phyloP scores from a whole-genome alignment of 2,888 invertebrate genomes.

The Caenorhabditis sp. region DNA sequence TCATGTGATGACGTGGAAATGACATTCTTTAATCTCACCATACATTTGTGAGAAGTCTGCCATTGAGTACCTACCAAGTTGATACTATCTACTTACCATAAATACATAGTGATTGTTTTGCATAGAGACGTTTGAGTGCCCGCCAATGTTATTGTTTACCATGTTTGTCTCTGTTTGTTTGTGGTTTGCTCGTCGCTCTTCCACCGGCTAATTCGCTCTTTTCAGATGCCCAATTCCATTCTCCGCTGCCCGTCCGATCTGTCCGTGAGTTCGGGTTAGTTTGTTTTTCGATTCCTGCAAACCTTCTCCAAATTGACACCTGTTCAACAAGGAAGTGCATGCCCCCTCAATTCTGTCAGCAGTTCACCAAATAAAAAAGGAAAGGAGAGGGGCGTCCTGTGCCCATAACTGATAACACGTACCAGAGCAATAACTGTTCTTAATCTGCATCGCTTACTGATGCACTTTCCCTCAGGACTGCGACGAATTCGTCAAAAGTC shows the following conservation, averaged over 20 bases:
- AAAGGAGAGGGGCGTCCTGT: background rate
- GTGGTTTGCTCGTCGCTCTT: no score
- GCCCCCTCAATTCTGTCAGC: background rate
- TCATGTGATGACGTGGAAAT: constrained; percentile 32
- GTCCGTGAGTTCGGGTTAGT: constrained; percentile 13
- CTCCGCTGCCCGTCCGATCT: background rate
- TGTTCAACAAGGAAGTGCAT: constrained; percentile 3
- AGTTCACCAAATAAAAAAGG: background rate
- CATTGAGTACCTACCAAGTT: no score
- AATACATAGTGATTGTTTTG: no score
- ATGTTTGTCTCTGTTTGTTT: no score
- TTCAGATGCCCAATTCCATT: no score
- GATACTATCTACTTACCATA: no score
- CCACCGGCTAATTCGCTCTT: no score
- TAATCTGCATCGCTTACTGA: background rate
- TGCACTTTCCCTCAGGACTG: constrained; percentile 5
- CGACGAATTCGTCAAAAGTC: no score
- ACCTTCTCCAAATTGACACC: constrained; percentile 1
- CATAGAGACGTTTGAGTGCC: no score
- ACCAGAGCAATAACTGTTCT: no score
- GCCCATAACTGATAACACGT: background rate
- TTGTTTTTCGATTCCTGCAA: background rate
- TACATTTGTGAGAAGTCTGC: no score
- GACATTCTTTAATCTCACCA: constrained; percentile 23
- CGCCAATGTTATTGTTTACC: no score